Evolutionary conservation across 1,140 invertebrate species (phyloP).

Genomic region (Magallana gigas): DNA sequence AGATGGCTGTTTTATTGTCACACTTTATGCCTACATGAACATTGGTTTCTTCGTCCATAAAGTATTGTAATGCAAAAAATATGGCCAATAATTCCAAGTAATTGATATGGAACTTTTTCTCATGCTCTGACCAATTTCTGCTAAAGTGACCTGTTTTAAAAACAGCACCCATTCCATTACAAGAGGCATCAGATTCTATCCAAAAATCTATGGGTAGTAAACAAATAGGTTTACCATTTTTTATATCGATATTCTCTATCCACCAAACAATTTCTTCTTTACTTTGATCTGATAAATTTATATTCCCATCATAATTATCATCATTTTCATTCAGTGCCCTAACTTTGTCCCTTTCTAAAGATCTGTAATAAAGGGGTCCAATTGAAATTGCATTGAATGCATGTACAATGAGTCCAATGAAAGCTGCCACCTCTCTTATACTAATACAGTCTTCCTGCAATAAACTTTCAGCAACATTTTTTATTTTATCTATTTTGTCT

Average conservation of each 20-base stretch:
- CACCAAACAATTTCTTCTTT: constrained; percentile 53
- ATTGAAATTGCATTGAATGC: constrained; percentile 52
- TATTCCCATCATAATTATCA: constrained; percentile 42
- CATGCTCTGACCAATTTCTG: neutral
- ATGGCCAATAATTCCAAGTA: constrained; percentile 28
- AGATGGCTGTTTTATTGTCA: too few species aligned
- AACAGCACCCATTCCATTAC: neutral
- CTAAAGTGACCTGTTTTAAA: neutral
- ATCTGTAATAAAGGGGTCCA: constrained; percentile 49
- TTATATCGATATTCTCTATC: constrained; percentile 45
- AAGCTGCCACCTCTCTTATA: constrained; percentile 44
- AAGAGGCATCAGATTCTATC: constrained; percentile 35
- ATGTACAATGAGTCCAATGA: constrained; percentile 53
- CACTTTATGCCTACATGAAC: neutral
- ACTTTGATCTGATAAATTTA: neutral
- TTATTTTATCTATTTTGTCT: constrained; percentile 8
- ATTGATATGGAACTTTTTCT: constrained; percentile 34
- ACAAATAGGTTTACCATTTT: constrained; percentile 52
- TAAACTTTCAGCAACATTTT: neutral
- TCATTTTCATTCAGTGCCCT: neutral
- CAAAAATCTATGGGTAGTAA: neutral
- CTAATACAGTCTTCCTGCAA: neutral
- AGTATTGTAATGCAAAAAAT: neutral
- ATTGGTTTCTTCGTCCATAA: neutral
- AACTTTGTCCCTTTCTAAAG: neutral